Evolutionary conservation across 1,140 invertebrate genomes (phyloP), one percentile per base, ranked within the genome.

Genomic region (Leguminivora glycinivorella): DNA sequence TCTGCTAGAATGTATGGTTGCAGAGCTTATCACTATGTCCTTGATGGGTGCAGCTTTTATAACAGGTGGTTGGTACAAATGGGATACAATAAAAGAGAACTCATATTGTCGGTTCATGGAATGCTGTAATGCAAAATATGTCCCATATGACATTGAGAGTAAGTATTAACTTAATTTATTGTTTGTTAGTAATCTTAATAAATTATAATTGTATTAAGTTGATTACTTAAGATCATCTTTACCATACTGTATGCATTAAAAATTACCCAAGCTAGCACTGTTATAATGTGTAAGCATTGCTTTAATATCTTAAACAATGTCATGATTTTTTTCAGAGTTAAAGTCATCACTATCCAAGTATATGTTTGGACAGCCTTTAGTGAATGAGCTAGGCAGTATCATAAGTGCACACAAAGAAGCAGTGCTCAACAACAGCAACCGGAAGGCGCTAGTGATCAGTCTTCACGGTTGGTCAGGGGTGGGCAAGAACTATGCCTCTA

Each of bases 401-500:
- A 67, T 91, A 25, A 74, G 63, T 73, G 89, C 87, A 73, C 94
- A 95, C 38, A 86, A 96, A 40, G 76, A 78, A 38, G 92, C 92
- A 1, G 93, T 95, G 78, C 83, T 92, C 60, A 77, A 85, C 22
- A 77, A 88, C 34, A 79, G 85, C 47, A 93, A 94, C 7, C 86
- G 87, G 43, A 96, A 96, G 88, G 94, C 96, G 68, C 83, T 96
- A 29, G 94, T 94, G 0, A 92, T 96, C 79, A 96, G 95, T 85
- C 94, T 97, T 80, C 96, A 97, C 92, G 96, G 96, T 1, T 94
- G 94, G 85, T 94, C 96, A 14, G 97, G 97, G 29, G 95, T 94
- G 67, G 97, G 97, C 0, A 98, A 98, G 85, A 98, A 97, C 87
- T 97, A 95, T 93, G 95, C 98, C 9, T 91, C 95, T n/a, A 93